A percentile compares a stretch with the other conserved stretches of the same genome.
phyloP scores from a whole-genome alignment of 2,797 vertebrate species.

The Squalus acanthias region DNA sequence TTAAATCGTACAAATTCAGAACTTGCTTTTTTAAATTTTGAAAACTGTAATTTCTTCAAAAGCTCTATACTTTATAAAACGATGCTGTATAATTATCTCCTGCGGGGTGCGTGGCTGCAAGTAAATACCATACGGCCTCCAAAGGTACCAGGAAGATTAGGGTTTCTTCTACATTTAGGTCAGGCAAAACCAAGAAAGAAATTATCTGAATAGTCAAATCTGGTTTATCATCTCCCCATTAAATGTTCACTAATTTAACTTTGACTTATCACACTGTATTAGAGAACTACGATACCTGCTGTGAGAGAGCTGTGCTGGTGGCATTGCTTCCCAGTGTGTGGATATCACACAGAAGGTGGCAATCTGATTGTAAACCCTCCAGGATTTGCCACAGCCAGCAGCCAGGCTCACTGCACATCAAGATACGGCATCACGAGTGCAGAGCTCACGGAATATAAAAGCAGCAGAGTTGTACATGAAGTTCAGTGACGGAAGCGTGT shows the following conservation, averaged over 20 bases:
- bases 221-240: not conserved
- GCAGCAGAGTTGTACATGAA: not conserved
- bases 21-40: not conserved
- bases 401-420: not conserved
- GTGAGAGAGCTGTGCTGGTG: not conserved
- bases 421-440: too few species aligned
- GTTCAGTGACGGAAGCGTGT: not conserved
- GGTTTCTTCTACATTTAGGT: not conserved
- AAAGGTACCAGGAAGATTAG: not conserved
- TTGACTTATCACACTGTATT: not conserved
- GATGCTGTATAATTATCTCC: not conserved
- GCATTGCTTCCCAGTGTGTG: not conserved
- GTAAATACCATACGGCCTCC: not conserved
- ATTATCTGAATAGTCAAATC: not conserved
- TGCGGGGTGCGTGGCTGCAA: not conserved
- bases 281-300: not conserved
- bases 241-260: not conserved
- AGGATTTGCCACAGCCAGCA: not conserved
- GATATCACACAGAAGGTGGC: not conserved
- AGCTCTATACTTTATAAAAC: not conserved
- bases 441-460: not conserved
- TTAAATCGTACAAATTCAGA: not conserved
- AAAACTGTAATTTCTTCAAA: constrained; percentile 11
- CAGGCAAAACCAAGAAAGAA: not conserved
- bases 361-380: not conserved